Evolutionary conservation across 2,797 vertebrate species (phyloP).

Genomic region (Triplophysa yarkandensis): DNA sequence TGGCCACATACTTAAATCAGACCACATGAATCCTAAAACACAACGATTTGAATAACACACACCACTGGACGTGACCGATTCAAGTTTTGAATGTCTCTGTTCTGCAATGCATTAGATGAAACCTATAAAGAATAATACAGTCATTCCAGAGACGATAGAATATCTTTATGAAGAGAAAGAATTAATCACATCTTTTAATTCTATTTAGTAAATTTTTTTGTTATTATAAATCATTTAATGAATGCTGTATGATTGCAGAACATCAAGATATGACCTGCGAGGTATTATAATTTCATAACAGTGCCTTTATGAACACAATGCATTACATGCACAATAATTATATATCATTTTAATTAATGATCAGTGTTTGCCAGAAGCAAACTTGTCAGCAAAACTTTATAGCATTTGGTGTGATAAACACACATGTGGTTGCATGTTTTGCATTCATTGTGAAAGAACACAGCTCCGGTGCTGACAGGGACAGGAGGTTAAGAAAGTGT

Average conservation of each 20-base stretch:
- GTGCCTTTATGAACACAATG: too few species aligned
- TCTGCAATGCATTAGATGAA: neutral
- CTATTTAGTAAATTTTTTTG: too few species aligned
- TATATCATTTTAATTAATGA: too few species aligned
- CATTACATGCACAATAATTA: too few species aligned
- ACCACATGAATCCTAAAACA: neutral
- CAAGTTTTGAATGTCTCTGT: neutral
- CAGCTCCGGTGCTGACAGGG: conserved; percentile 44
- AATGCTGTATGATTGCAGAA: too few species aligned
- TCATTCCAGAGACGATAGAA: neutral
- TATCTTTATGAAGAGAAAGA: too few species aligned
- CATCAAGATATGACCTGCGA: too few species aligned
- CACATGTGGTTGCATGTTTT: neutral
- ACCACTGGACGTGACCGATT: neutral
- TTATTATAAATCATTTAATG: too few species aligned
- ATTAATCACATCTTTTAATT: too few species aligned
- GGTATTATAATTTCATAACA: too few species aligned
- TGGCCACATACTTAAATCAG: neutral
- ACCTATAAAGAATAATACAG: neutral
- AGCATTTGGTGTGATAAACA: neutral
- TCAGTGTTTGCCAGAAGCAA: neutral
- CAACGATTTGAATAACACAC: conserved; percentile 7
- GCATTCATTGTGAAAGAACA: neutral
- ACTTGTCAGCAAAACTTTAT: neutral
- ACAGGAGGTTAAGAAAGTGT: conserved; percentile 46